Evolutionary conservation across 2,888 invertebrate genomes (phyloP).

Genomic region (Eledone cirrhosa): DNA sequence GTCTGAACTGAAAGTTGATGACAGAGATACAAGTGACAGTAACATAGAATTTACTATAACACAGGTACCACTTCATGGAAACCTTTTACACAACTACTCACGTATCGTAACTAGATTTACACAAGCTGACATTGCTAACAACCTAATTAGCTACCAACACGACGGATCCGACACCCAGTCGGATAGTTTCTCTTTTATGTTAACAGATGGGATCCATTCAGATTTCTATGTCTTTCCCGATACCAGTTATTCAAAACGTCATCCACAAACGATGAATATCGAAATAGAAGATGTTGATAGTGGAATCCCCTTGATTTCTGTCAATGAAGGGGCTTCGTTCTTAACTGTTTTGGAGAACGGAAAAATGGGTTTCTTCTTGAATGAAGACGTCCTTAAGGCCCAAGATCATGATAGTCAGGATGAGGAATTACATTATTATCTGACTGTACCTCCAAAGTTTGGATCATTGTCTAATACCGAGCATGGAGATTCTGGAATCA

Average conservation of each 20-base stretch:
- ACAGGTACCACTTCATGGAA: conserved; percentile 62
- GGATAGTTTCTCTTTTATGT: conserved; percentile 63
- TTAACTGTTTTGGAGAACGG: conserved; percentile 48
- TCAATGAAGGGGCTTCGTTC: conserved; percentile 58
- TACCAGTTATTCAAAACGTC: conserved; percentile 50
- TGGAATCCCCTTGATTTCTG: conserved; percentile 57
- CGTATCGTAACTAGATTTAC: conserved; percentile 58
- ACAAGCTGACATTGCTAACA: conserved; percentile 59
- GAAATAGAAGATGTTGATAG: conserved; percentile 64
- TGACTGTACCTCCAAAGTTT: conserved; percentile 55
- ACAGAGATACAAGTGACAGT: conserved; percentile 60
- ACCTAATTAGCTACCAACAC: conserved; percentile 65
- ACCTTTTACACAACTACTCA: conserved; percentile 56
- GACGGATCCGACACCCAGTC: conserved; percentile 64
- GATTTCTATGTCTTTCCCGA: conserved; percentile 64
- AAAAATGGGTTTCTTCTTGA: conserved; percentile 55
- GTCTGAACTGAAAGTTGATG: conserved; percentile 64
- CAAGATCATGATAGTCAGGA: conserved; percentile 61
- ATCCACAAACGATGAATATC: conserved; percentile 60
- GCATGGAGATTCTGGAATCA: conserved; percentile 48
- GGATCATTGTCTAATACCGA: conserved; percentile 58
- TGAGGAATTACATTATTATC: conserved; percentile 50
- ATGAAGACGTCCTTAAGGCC: conserved; percentile 53
- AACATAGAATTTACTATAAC: conserved; percentile 59
- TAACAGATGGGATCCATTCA: conserved; percentile 64